These are phyloP conservation scores for Helleia helle DNA, from an alignment of 2,888 invertebrate genomes.

Conservation along the genomic window DNA sequence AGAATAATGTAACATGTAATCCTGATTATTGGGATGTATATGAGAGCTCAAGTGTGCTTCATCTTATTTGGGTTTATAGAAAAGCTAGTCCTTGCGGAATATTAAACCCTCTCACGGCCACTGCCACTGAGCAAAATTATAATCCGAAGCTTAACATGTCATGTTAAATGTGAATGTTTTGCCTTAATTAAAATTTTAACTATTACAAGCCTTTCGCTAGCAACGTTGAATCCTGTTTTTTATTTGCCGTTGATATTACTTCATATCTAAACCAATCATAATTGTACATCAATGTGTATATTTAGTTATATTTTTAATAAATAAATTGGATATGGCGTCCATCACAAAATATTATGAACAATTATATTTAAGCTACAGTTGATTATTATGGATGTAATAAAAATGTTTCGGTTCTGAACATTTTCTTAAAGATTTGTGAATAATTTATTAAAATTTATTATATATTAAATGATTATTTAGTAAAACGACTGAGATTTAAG, in stretches of 20 bases:
- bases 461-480: constrained; percentile 7
- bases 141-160: constrained; percentile 12
- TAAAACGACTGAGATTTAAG: constrained; percentile 11
- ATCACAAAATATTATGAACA: constrained; percentile 1
- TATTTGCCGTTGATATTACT: constrained; percentile 11
- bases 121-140: constrained; percentile 29
- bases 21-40: constrained; percentile 53
- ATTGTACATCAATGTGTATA: constrained; percentile 10
- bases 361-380: not conserved
- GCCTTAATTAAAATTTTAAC: constrained; percentile 14
- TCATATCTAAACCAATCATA: not conserved
- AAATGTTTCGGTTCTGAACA: not conserved
- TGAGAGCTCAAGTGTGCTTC: constrained; percentile 57
- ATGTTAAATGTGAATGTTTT: constrained; percentile 8
- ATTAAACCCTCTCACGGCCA: constrained; percentile 25
- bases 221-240: constrained; percentile 21
- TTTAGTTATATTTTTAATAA: constrained; percentile 4
- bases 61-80: constrained; percentile 38
- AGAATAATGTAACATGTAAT: constrained; percentile 56
- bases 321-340: not conserved
- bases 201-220: constrained; percentile 16
- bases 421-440: constrained; percentile 8
- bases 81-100: constrained; percentile 51
- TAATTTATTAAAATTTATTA: constrained; percentile 12
- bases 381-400: not conserved